Base-by-base conservation (phyloP, 2,888 invertebrate genomes). In the Spodoptera picta region DNA sequence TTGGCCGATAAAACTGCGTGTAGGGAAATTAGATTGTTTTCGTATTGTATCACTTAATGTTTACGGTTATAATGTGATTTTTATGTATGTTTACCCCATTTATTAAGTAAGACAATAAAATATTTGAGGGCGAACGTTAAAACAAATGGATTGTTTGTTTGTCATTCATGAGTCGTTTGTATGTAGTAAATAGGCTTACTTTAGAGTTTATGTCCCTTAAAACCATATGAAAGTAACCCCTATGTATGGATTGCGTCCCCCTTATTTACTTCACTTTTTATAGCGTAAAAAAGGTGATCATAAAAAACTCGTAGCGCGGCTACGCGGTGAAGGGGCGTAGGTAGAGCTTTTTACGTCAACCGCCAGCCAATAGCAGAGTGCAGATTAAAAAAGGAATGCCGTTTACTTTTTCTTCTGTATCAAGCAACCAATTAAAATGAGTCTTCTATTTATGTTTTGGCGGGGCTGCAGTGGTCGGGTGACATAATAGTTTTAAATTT, bases 11-110 rank as follows among this genome's bases (percentile, higher is more conserved):
- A 90, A 89, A 85, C 78, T 80, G 82, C 81, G 82, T 79, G 83
- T 84, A 89, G 86, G 88, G 90, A 90, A 90, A 91, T 91, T 80
- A 88, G 83, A 88, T 87, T 90, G 89, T 91, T 89, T 88, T 87
- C 76, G 85, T 84, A 87, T 87, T 88, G 82, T 88, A 76, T 75
- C 73, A 73, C 66, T 78, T 76, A 77, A 74, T 71, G 62, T 65
- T 74, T 71, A 75, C 69, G 77, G 75, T 77, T 77, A 81, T 90
- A 90, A 90, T 90, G 88, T 79, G 83, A 85, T 86, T 87, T 89
- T 87, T 87, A 86, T 91, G 86, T 86, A 84, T 89, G 82, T 88
- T 87, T 87, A 79, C 79, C 75, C 80, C 73, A 69, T 80, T 81
- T 82, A 83, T 79, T 74, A 79, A 70, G 69, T 70, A 66, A 71